A percentile compares a stretch with the other conserved stretches of the same genome.
Conservation (phyloP, 2,113 vertebrate genomes). For the Gallinago jamesoni region DNA sequence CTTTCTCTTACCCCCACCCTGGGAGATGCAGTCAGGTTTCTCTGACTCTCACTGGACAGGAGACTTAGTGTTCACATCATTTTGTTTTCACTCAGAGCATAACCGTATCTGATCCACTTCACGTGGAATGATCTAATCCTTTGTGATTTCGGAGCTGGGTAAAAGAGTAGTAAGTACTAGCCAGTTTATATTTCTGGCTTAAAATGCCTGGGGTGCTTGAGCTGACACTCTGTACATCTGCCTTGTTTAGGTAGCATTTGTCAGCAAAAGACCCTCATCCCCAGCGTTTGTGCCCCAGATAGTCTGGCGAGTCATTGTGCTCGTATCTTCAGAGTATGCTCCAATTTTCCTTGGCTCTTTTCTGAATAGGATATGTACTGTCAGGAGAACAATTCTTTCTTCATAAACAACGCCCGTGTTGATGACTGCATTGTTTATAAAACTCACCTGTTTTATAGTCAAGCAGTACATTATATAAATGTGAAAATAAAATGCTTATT, state of each 20-base stretch:
- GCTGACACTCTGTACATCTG: not conserved
- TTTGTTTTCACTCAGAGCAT: not conserved
- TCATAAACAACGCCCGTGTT: constrained; percentile 2
- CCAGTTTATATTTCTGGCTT: not conserved
- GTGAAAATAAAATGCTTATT: constrained; percentile 35
- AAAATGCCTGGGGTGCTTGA: not conserved
- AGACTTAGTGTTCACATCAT: not conserved
- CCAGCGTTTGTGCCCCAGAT: not conserved
- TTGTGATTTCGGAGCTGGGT: not conserved
- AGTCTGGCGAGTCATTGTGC: not conserved
- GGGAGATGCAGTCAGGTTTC: not conserved
- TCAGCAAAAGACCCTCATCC: not conserved
- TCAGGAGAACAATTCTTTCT: not conserved
- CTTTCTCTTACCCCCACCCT: not conserved
- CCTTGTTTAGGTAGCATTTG: not conserved
- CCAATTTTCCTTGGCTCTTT: not conserved
- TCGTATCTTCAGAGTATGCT: not conserved
- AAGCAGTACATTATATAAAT: constrained; percentile 13
- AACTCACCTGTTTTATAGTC: constrained; percentile 4
- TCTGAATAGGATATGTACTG: not conserved
- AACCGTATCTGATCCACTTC: not conserved
- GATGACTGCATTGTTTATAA: constrained; percentile 4
- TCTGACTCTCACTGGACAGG: not conserved
- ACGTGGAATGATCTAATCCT: not conserved
- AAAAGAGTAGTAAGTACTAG: not conserved